Conservation (phyloP, 92 coral and sea anemone genomes). For the Bergia puertoricense region DNA sequence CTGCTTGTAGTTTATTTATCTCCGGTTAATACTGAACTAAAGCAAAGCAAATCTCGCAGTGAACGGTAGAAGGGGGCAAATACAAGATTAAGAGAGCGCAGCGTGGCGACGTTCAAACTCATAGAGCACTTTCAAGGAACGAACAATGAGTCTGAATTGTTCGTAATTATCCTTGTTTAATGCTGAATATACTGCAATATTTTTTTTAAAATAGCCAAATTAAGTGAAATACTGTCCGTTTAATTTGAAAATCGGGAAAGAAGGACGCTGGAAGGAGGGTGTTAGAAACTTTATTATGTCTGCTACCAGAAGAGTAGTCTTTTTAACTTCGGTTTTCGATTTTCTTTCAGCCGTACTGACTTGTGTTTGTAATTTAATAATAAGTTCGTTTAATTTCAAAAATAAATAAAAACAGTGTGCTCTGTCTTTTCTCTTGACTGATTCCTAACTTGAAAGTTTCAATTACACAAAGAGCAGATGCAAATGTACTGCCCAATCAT, state of each 20-base stretch:
- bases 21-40: not conserved
- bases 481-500: not conserved
- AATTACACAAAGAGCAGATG: constrained; percentile 29
- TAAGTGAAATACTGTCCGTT: constrained; percentile 9
- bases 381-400: constrained; percentile 24
- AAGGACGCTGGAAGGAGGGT: not conserved
- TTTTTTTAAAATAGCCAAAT: constrained; percentile 25
- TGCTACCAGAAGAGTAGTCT: not conserved
- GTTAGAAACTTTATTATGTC: not conserved
- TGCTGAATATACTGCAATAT: not conserved
- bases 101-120: not conserved
- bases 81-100: not conserved
- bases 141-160: constrained; percentile 8
- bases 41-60: not conserved
- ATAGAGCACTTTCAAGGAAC: not conserved
- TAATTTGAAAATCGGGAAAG: not conserved
- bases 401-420: constrained; percentile 16
- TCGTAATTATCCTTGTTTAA: constrained; percentile 20
- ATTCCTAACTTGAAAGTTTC: constrained; percentile 21
- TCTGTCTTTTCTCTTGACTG: constrained; percentile 8
- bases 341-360: not conserved
- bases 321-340: not conserved
- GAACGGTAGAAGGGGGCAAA: constrained; percentile 15
- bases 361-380: constrained; percentile 28
- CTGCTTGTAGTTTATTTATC: not conserved